Conservation (phyloP, 2,113 vertebrate genomes). For the Corythaixoides concolor region DNA sequence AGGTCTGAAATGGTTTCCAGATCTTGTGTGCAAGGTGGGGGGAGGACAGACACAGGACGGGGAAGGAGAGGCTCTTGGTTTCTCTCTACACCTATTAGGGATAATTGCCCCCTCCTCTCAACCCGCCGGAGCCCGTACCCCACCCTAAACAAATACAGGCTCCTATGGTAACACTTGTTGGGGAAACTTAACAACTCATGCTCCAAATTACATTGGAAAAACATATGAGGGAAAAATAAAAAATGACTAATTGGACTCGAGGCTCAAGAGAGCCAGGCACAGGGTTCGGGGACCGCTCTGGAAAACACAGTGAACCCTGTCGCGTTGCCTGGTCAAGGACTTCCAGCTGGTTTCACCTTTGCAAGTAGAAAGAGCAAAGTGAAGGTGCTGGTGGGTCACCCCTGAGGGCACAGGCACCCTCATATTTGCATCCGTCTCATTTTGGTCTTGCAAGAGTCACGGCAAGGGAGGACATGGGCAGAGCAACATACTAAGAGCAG, state of each 20-base stretch:
- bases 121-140: constrained; percentile 11
- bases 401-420: not conserved
- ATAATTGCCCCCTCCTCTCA: constrained; percentile 64
- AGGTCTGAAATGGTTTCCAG: constrained; percentile 53
- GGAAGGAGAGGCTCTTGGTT: constrained; percentile 29
- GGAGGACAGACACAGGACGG: not conserved
- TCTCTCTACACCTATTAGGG: constrained; percentile 63
- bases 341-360: not conserved
- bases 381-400: not conserved
- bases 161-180: constrained; percentile 70
- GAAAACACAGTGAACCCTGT: not conserved
- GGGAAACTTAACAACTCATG: constrained; percentile 65
- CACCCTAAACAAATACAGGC: constrained; percentile 78
- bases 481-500: not conserved
- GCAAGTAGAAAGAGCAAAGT: not conserved
- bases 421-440: not conserved
- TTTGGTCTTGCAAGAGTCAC: not conserved
- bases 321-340: not conserved
- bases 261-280: constrained; percentile 23
- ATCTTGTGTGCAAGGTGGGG: constrained; percentile 26
- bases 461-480: not conserved
- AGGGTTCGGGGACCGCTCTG: not conserved
- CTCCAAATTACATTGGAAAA: constrained; percentile 67
- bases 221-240: constrained; percentile 60
- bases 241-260: constrained; percentile 60